Percentiles rank a stretch among this genome's conserved stretches.
Evolutionary conservation across 2,797 vertebrate genomes (phyloP).

Genomic region (Cygnus olor): DNA sequence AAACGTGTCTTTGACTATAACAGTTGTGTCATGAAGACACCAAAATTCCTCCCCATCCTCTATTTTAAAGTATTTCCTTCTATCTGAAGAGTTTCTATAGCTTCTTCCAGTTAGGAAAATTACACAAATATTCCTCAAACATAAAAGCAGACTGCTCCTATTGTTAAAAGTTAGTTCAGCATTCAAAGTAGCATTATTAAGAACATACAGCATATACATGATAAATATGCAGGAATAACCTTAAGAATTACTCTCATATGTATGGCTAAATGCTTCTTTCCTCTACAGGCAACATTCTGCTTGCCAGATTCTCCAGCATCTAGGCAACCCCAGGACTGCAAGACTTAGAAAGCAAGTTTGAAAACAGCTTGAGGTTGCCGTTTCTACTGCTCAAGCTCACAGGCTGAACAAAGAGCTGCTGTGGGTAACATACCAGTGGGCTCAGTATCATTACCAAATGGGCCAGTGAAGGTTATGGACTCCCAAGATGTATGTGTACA

Average conservation of each 20-base stretch:
- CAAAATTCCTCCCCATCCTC: neutral
- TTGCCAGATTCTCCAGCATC: neutral
- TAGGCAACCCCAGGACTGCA: neutral
- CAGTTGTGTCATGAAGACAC: neutral
- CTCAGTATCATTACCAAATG: neutral
- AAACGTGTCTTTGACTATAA: neutral
- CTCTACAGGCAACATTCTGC: neutral
- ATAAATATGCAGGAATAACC: no score
- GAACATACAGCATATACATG: neutral
- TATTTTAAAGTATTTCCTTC: neutral
- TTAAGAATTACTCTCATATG: neutral
- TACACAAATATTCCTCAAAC: neutral
- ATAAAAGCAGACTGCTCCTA: neutral
- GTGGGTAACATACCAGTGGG: neutral
- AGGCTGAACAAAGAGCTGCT: neutral
- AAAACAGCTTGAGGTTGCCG: neutral
- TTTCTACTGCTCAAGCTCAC: neutral
- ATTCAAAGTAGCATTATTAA: neutral
- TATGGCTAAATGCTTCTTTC: neutral
- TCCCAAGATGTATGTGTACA: fast-evolving
- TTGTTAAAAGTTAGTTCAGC: neutral
- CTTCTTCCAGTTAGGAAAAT: neutral
- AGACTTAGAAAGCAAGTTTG: neutral
- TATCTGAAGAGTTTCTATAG: neutral
- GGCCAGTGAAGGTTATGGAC: neutral